Evolutionary conservation across 2,888 invertebrate species (phyloP), one percentile per base, ranked within the genome.

Genomic region (Platycheirus albimanus): DNA sequence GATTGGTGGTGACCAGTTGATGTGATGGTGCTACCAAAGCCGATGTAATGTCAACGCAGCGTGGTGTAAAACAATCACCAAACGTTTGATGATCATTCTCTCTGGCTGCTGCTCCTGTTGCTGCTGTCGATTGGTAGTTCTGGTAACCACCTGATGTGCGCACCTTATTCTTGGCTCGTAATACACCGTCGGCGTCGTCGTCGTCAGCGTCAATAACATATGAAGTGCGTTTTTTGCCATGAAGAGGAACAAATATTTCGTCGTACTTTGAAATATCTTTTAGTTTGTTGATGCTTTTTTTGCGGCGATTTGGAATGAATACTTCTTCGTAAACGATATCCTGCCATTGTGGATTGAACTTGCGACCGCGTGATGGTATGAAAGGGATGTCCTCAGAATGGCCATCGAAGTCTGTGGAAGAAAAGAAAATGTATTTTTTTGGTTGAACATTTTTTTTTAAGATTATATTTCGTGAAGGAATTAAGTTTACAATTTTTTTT

Each of bases 301-400:
- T 88, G 66, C 91, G 91, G 85, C 91, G 91, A 87, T 90, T 89
- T 36, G 91, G 91, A 13, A 90, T 88, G 86, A 91, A 91, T 17
- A 89, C 86, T 64, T 91, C 91, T 67, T 87, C 87, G 51, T 88
- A 85, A 70, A 89, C 61, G 56, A 90, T 83, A 36, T 86, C n/a
- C 87, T 71, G 88, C 87, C 67, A 76, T 74, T 88, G 87, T 30
- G 89, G 88, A 77, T 87, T 85, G 51, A 89, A 87, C 70, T 91
- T 91, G 30, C 90, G 88, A 24, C 90, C 90, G 15, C 90, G 87
- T 43, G 90, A 90, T 63, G 90, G 90, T 86, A 91, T 90, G 69
- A 90, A 91, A 7, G 89, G 89, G 85, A 88, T 87, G 78, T 86
- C 86, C 7, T 19, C 15, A n/a, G n/a, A n/a, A n/a, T n/a, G n/a